Percentiles rank a stretch among this genome's conserved stretches.
phyloP scores from a whole-genome alignment of 30 jellyfish, hydroid and myxozoan species.

The Aurelia aurita complex sp. Pacific region DNA sequence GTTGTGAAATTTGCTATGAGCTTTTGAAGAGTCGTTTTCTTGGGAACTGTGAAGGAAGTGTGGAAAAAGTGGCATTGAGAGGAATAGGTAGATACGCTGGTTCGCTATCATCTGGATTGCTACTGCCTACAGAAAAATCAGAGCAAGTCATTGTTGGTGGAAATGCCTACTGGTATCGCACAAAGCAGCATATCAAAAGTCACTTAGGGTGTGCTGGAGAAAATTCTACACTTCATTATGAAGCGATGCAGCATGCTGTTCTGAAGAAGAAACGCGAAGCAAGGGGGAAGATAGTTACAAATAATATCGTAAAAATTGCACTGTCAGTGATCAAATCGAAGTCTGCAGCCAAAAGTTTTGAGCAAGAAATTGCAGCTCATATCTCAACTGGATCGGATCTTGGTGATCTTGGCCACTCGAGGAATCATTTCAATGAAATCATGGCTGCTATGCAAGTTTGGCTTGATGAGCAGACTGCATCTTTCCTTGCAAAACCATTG shows the following conservation, averaged over 20 bases:
- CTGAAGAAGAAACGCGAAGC: slow-evolving; percentile 15
- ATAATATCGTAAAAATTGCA: slow-evolving; percentile 15
- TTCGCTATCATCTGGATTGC: no score
- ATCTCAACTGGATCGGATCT: slow-evolving; percentile 10
- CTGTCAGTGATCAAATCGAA: slow-evolving; percentile 19
- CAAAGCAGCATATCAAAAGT: not conserved
- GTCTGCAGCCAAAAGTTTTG: slow-evolving; percentile 29
- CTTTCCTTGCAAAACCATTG: slow-evolving; percentile 17
- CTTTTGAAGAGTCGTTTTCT: no score
- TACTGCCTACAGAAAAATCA: no score
- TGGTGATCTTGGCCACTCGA: slow-evolving; percentile 1
- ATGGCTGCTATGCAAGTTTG: slow-evolving; percentile 41
- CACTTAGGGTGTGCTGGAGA: slow-evolving; percentile 13
- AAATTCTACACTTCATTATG: slow-evolving; percentile 9
- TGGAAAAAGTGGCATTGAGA: no score
- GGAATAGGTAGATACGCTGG: no score
- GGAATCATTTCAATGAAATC: slow-evolving; percentile 22
- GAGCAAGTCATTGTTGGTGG: not conserved
- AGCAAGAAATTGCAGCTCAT: slow-evolving; percentile 22
- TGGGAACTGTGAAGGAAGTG: no score
- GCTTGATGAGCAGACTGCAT: slow-evolving; percentile 28
- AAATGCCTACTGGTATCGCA: slow-evolving; percentile 4
- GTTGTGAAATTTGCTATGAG: no score
- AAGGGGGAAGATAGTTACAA: slow-evolving; percentile 1
- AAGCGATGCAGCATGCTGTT: slow-evolving; percentile 8